Evolutionary conservation across 1,140 invertebrate genomes (phyloP), one percentile per base, ranked within the genome.

Genomic region (Calephelis virginiensis): DNA sequence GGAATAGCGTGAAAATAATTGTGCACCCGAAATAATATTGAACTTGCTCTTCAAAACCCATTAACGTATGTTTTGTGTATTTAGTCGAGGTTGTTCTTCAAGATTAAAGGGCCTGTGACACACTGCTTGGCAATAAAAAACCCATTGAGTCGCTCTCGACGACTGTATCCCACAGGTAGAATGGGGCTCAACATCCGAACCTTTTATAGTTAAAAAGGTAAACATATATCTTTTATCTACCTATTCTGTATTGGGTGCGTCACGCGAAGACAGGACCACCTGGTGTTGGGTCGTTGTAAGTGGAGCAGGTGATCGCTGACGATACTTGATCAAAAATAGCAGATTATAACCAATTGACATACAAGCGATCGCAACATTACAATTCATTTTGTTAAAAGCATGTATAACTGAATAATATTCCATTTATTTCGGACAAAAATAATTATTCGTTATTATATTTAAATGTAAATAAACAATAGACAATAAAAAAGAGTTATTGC

Each of bases 11-110:
- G 81, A 85, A 88, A 89, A 86, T 80, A 77, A 83, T 85, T 87
- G 80, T 83, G 77, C 69, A 78, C 77, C 82, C 85, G 77, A 83
- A 87, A 89, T 85, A 89, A 89, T 89, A 89, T 89, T 89, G 78
- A 70, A 77, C 60, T 75, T 81, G 80, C 85, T 83, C 86, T 89
- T 70, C 60, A 89, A 86, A 88, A 88, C 75, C 82, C 86, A 89
- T 89, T 89, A 89, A 78, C 79, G 77, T 78, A 80, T 85, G 81
- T 82, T 87, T 75, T 86, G 75, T 85, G 74, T 83, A 76, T 86
- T 83, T 78, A 73, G 81, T 75, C 67, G 71, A 72, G 72, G 72
- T 74, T 68, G 69, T 69, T 73, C 68, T 59, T 37, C 63, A 50
- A 77, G 76, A 83, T 81, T 78, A 81, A 80, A 77, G 67, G 62